These are phyloP conservation scores for Sardina pilchardus DNA, from an alignment of 2,113 vertebrate species.

Conservation along the genomic window DNA sequence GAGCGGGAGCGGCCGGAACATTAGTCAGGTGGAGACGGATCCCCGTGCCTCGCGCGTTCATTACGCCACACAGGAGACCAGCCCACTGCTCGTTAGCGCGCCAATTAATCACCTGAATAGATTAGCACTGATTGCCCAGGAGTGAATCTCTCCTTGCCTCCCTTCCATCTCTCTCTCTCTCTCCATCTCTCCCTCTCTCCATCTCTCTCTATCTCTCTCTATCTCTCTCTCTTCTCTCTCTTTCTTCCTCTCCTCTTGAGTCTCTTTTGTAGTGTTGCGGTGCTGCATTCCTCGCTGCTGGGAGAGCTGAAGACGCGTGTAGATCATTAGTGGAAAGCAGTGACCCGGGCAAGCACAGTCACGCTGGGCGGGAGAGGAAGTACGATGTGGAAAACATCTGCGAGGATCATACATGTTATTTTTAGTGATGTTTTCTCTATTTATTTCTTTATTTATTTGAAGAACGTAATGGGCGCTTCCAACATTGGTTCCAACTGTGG, in stretches of 20 bases:
- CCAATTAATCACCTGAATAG: slow-evolving; percentile 49
- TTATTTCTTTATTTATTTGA: background rate
- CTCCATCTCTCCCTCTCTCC: background rate
- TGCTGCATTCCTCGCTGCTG: background rate
- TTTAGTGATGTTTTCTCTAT: background rate
- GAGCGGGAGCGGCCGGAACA: background rate
- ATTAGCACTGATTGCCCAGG: slow-evolving; percentile 44
- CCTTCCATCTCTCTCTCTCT: background rate
- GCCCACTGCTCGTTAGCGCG: slow-evolving; percentile 45
- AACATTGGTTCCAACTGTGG: background rate
- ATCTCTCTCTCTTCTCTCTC: background rate
- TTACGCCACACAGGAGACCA: slow-evolving; percentile 31
- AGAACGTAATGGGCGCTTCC: background rate
- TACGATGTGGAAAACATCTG: background rate
- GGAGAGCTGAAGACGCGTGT: background rate
- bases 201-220: background rate
- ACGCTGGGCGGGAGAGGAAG: background rate
- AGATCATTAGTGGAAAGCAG: background rate
- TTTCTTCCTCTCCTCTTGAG: background rate
- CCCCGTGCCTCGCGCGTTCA: slow-evolving; percentile 24
- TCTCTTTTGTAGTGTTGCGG: background rate
- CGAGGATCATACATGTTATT: background rate
- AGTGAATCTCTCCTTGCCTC: slow-evolving; percentile 19
- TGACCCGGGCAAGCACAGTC: background rate
- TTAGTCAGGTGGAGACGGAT: slow-evolving; percentile 19